Evolutionary conservation across 2,888 invertebrate species (phyloP).

Genomic region (Magallana nippona): DNA sequence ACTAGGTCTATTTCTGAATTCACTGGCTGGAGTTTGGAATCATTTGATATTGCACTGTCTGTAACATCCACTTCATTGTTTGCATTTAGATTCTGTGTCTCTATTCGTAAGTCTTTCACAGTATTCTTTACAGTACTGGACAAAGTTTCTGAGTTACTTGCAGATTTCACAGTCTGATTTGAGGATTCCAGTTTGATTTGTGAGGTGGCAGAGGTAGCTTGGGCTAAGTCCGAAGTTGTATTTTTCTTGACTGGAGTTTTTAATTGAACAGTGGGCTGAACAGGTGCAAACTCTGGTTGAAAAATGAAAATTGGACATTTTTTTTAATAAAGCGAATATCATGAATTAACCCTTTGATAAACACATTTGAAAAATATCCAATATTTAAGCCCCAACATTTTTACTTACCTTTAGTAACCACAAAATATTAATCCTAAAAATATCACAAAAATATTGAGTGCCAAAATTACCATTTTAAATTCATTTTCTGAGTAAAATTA

Average conservation of each 20-base stretch:
- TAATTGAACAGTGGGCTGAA: conserved; percentile 47
- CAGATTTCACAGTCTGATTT: conserved; percentile 42
- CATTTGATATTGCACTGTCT: background rate
- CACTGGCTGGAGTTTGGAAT: background rate
- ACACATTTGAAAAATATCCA: too few species aligned
- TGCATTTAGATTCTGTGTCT: background rate
- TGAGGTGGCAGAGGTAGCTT: conserved; percentile 12
- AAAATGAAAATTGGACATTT: background rate
- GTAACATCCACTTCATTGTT: background rate
- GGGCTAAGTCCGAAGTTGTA: conserved; percentile 1
- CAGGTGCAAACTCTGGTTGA: conserved; percentile 41
- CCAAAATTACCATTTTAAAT: too few species aligned
- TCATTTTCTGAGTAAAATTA: too few species aligned
- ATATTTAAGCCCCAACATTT: too few species aligned
- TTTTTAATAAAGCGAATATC: too few species aligned
- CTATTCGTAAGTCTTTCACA: background rate
- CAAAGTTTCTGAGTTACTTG: conserved; percentile 40
- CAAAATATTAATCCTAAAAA: too few species aligned
- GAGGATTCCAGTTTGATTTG: conserved; percentile 28
- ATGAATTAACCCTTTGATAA: too few species aligned
- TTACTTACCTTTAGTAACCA: too few species aligned
- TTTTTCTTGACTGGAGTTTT: conserved; percentile 41
- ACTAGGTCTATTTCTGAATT: background rate
- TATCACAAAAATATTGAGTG: too few species aligned
- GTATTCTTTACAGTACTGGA: background rate